Evolutionary conservation across 2,797 vertebrate species (phyloP).

Genomic region (Pterois miles): DNA sequence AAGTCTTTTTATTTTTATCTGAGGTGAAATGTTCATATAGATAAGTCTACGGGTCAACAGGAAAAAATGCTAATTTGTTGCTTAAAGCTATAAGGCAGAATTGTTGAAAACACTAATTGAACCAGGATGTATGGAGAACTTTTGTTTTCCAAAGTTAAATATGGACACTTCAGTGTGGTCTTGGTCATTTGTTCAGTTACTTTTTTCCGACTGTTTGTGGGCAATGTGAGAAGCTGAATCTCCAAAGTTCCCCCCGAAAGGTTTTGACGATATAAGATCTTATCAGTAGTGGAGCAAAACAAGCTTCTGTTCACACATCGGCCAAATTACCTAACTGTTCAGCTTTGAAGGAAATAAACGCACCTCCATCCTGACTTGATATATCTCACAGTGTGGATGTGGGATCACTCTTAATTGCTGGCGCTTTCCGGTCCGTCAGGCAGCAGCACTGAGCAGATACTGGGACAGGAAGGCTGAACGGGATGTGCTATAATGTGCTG

Average conservation of each 20-base stretch:
- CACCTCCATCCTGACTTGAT: neutral
- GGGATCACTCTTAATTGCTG: neutral
- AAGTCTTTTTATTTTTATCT: neutral
- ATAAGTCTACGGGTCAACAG: neutral
- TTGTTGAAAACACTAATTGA: neutral
- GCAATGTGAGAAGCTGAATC: neutral
- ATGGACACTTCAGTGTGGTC: neutral
- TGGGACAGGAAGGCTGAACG: neutral
- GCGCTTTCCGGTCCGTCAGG: neutral
- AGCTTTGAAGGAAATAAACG: neutral
- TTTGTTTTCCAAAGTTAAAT: neutral
- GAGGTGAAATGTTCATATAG: neutral
- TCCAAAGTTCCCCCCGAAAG: neutral
- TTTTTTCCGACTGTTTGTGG: neutral
- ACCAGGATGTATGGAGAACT: neutral
- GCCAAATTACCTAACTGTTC: neutral
- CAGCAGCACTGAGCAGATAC: neutral
- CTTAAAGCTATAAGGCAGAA: neutral
- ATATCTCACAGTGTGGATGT: neutral
- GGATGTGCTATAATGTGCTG: neutral
- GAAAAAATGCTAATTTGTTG: neutral
- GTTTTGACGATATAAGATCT: neutral
- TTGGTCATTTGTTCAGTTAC: neutral
- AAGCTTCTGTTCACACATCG: neutral
- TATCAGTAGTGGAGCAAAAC: constrained; percentile 5